These are phyloP conservation scores for Drosophila ezoana DNA, from an alignment of 2,888 invertebrate genomes.

Conservation along the genomic window DNA sequence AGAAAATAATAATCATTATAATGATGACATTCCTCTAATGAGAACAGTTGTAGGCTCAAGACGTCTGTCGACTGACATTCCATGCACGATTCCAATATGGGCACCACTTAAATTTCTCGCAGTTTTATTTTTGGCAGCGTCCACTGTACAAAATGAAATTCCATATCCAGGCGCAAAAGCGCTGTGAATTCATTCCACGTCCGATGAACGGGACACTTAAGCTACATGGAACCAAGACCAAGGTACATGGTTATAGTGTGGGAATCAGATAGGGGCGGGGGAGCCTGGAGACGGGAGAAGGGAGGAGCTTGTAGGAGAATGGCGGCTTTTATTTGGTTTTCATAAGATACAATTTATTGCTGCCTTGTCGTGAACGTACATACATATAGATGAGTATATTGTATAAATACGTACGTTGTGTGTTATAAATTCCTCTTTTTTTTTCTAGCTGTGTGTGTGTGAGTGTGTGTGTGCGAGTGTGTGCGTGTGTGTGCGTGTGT, in stretches of 20 bases:
- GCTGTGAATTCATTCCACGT: slow-evolving; percentile 16
- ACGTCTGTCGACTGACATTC: no score
- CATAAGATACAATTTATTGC: slow-evolving; percentile 80
- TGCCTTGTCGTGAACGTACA: slow-evolving; percentile 58
- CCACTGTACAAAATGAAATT: slow-evolving; percentile 1
- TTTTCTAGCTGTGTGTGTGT: slow-evolving; percentile 7
- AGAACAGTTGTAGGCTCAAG: no score
- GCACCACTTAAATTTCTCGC: not conserved
- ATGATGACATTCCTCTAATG: not conserved
- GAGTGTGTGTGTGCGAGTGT: slow-evolving; percentile 5
- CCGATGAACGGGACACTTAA: not conserved
- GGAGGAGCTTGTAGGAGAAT: slow-evolving; percentile 6
- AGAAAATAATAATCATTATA: not conserved
- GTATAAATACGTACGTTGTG: slow-evolving; percentile 1
- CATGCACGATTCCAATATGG: no score
- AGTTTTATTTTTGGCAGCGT: not conserved
- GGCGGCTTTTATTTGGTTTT: slow-evolving; percentile 70
- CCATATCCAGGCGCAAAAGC: not conserved
- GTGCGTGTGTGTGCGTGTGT: slow-evolving; percentile 11
- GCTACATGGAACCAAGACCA: slow-evolving; percentile 1
- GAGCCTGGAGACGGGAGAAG: not conserved
- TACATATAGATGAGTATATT: slow-evolving; percentile 30
- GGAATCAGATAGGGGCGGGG: no score
- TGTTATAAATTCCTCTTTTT: slow-evolving; percentile 18
- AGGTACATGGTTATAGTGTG: slow-evolving; percentile 14